Evolutionary conservation across 1,140 invertebrate genomes (phyloP), one percentile per base, ranked within the genome.

Genomic region (Sinonovacula constricta): DNA sequence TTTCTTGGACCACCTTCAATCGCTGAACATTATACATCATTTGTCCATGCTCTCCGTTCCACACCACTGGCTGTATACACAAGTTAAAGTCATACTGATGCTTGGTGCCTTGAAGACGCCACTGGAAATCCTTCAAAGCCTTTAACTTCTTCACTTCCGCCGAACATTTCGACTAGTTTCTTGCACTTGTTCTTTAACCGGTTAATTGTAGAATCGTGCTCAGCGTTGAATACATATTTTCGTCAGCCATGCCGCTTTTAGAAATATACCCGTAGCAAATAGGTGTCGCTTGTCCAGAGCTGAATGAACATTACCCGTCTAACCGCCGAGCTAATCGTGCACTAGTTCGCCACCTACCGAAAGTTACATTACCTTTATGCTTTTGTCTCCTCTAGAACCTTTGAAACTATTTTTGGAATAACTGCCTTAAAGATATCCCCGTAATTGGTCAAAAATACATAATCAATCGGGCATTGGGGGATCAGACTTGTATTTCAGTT

Each of bases 71-170:
- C 14, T 28, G 26, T n/a, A 67, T 4, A 30, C 36, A 36, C 26
- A 33, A 24, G 30, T 77, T 76, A 57, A 76, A 63, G 30, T 54
- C n/a, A 59, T 39, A 57, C 33, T 72, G 56, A 14, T 28, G 15
- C 34, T 65, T 74, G 34, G 4, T 60, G 31, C 56, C 56, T 76
- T 66, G 53, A 39, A 24, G 70, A 7, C 57, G 34, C 74, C 74
- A 77, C 24, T 66, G 34, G 33, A 36, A 51, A 14, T 45, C n/a
- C 14, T 14, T 2, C 5, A 57, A 60, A 30, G 15, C 36, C 62
- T 76, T 77, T 24, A 68, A 49, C 31, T 68, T 67, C 24, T 68
- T 77, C 0, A 68, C 65, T 22, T 65, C 36, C 1, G 60, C 60
- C 30, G 15, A 4, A 75, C 59, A 34, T 15, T 33, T 22, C 18